A percentile compares a stretch with the other conserved stretches of the same genome.
Evolutionary conservation across 2,797 vertebrate genomes (phyloP).

Genomic region (Pseudomugil tenellus): DNA sequence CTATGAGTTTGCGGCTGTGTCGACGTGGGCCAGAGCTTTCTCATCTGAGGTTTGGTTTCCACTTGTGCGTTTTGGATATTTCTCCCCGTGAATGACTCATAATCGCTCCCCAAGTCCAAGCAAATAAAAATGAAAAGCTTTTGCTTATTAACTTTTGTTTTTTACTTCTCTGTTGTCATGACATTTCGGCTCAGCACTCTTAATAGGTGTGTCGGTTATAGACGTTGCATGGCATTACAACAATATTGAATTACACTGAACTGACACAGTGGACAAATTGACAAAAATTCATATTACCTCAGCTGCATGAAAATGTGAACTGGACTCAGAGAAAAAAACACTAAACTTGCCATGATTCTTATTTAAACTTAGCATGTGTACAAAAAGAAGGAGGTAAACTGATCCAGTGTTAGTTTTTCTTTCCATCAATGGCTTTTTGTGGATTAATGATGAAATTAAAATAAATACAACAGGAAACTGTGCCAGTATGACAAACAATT

Average conservation of each 20-base stretch:
- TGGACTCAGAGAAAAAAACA: neutral
- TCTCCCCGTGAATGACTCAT: slow-evolving; percentile 60
- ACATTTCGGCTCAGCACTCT: slow-evolving; percentile 23
- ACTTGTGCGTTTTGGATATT: slow-evolving; percentile 37
- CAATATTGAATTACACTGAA: slow-evolving; percentile 42
- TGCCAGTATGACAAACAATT: neutral
- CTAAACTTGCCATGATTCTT: neutral
- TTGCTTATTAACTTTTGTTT: slow-evolving; percentile 23
- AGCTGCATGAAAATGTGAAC: slow-evolving; percentile 22
- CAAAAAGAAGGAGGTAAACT: neutral
- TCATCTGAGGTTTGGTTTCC: slow-evolving; percentile 46
- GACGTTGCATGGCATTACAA: slow-evolving; percentile 58
- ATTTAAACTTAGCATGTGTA: neutral
- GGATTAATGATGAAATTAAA: neutral
- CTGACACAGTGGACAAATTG: slow-evolving; percentile 33
- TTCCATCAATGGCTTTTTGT: neutral
- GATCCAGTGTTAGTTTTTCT: neutral
- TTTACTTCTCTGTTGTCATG: slow-evolving; percentile 49
- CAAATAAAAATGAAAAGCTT: slow-evolving; percentile 52
- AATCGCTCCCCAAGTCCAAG: slow-evolving; percentile 28
- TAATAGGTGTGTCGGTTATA: slow-evolving; percentile 32
- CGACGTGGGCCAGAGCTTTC: slow-evolving; percentile 19
- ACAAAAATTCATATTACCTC: slow-evolving; percentile 35
- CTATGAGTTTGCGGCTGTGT: slow-evolving; percentile 10
- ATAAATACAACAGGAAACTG: neutral